A percentile compares a stretch with the other conserved stretches of the same genome.
These are phyloP conservation scores for Thalassarche chlororhynchos DNA, from an alignment of 2,113 vertebrate genomes.

Conservation along the genomic window DNA sequence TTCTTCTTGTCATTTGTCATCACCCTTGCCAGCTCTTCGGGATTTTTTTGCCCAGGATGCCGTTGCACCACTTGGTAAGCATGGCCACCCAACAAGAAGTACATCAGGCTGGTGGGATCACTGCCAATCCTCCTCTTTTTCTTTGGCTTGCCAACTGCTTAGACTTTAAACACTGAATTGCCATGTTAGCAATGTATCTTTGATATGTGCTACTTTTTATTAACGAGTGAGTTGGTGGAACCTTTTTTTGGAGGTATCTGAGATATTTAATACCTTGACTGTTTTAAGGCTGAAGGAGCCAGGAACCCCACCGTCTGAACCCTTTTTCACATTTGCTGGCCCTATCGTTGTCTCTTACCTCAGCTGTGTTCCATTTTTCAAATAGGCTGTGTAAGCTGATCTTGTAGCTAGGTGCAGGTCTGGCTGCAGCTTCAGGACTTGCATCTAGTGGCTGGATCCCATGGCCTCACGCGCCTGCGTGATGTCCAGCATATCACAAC, in stretches of 20 bases:
- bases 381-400: neutral
- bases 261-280: neutral
- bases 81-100: neutral
- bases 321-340: neutral
- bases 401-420: neutral
- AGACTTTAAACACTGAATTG: neutral
- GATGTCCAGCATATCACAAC: neutral
- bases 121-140: neutral
- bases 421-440: neutral
- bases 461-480: accelerated
- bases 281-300: neutral
- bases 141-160: neutral
- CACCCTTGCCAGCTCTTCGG: neutral
- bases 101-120: neutral
- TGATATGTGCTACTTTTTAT: neutral
- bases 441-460: neutral
- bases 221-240: neutral
- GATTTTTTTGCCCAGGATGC: neutral
- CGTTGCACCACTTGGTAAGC: neutral
- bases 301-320: neutral
- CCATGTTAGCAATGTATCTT: neutral
- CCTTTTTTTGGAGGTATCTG: neutral
- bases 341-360: neutral
- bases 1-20: neutral
- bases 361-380: neutral